These are phyloP conservation scores for Nansenia antarctica DNA, from an alignment of 2,113 vertebrate species.

Conservation along the genomic window DNA sequence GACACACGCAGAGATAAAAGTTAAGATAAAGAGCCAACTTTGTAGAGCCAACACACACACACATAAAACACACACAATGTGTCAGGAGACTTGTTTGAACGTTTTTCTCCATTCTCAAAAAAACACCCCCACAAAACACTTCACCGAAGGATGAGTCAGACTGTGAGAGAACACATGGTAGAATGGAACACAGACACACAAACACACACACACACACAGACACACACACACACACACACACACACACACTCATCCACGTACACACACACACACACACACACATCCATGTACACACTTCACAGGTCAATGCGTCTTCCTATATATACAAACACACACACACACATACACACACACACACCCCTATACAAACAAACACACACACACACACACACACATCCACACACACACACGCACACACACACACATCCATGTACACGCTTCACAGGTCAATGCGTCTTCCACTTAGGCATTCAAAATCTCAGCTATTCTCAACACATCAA, in stretches of 20 bases:
- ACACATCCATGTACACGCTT: not conserved
- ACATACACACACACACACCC: not conserved
- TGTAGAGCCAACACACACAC: not conserved
- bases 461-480: not conserved
- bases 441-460: not conserved
- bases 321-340: not conserved
- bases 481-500: slow-evolving; percentile 2
- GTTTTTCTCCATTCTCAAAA: not conserved
- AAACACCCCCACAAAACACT: not conserved
- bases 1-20: not conserved
- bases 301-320: not conserved
- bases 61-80: not conserved
- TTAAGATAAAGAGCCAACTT: no score
- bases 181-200: not conserved
- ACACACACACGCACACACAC: not conserved
- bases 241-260: no score
- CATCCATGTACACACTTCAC: no score
- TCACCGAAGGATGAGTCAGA: not conserved
- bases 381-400: no score
- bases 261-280: no score
- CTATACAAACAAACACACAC: no score
- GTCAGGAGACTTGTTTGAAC: not conserved
- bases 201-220: not conserved
- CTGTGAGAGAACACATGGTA: not conserved
- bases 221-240: not conserved